Conservation (phyloP, 2,113 vertebrate species). For the Lepisosteus oculatus region DNA sequence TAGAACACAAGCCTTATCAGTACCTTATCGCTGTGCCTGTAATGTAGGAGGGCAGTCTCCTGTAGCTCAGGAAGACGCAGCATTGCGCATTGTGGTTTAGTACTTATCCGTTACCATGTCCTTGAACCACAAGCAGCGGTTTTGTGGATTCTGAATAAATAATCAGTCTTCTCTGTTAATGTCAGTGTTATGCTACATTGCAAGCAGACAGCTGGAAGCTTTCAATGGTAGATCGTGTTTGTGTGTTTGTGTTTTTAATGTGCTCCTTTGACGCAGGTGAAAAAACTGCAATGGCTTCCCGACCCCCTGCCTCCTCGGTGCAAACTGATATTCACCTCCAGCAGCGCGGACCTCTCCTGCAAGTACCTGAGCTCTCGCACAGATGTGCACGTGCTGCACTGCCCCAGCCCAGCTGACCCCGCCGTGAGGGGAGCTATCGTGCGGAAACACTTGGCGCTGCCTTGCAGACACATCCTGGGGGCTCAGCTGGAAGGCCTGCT, state of each 20-base stretch:
- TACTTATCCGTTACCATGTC: too few species aligned
- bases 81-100: too few species aligned
- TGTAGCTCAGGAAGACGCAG: too few species aligned
- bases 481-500: constrained; percentile 6
- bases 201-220: too few species aligned
- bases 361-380: constrained; percentile 28
- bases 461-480: constrained; percentile 6
- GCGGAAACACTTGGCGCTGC: constrained; percentile 17
- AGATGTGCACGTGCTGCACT: constrained; percentile 28
- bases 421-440: constrained; percentile 28
- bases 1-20: too few species aligned
- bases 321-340: constrained; percentile 31
- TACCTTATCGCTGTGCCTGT: too few species aligned
- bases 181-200: too few species aligned
- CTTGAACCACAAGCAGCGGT: too few species aligned
- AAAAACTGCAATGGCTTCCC: constrained; percentile 37
- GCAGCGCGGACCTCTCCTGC: constrained; percentile 39
- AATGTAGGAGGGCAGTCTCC: too few species aligned
- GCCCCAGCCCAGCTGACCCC: constrained; percentile 14
- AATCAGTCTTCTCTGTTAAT: too few species aligned
- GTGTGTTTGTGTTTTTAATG: constrained; percentile 15
- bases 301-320: constrained; percentile 27
- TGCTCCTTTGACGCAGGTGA: constrained; percentile 17
- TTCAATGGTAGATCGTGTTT: background rate
- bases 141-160: too few species aligned